Base-by-base conservation (phyloP, 2,888 invertebrate genomes). In the Stenotaenia linearis region DNA sequence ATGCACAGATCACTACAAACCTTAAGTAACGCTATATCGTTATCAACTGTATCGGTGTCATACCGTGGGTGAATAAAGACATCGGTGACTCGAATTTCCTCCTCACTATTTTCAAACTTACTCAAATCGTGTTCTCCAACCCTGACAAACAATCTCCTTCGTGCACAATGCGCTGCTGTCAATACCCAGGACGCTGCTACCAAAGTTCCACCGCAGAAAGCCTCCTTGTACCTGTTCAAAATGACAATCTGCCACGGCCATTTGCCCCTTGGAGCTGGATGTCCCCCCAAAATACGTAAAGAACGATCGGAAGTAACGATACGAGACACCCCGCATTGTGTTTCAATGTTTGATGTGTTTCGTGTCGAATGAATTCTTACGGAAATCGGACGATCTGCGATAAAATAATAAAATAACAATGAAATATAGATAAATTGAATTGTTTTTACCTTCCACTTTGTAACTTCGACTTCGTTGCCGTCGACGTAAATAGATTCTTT, bases 161-260 rank as follows among this genome's bases (percentile, higher is more conserved):
- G 88, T 32, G 95, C 91, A 85, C 96, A 96, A 85, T 96, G 96
- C 0, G 94, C 94, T 0, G 95, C 95, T 0, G 95, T 95, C 80
- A 95, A 88, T 75, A 95, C 92, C 95, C 95, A 96, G 75, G 91
- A 89, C 0, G 93, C 89, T 0, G 93, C 91, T 21, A 96, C 90
- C 35, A 96, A 86, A 0, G 95, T 95, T 1, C 95, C 96, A 0
- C 95, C 95, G 84, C 95, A 96, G 85, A 95, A 94, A 32, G 93
- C 92, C 87, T 96, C 95, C 92, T 94, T 82, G 80, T 82, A 92
- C 84, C 92, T 89, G 86, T 96, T 96, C 80, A 97, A 89, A 78
- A 97, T 91, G 78, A 94, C 96, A 23, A 95, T 85, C 86, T 86
- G 96, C 96, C 97, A 97, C 0, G 96, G 95, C 96, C 97, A 97